A percentile compares a stretch with the other conserved stretches of the same genome.
These are phyloP conservation scores for Ceratoteleas bidentatus DNA, from an alignment of 1,140 invertebrate genomes.

Conservation along the genomic window DNA sequence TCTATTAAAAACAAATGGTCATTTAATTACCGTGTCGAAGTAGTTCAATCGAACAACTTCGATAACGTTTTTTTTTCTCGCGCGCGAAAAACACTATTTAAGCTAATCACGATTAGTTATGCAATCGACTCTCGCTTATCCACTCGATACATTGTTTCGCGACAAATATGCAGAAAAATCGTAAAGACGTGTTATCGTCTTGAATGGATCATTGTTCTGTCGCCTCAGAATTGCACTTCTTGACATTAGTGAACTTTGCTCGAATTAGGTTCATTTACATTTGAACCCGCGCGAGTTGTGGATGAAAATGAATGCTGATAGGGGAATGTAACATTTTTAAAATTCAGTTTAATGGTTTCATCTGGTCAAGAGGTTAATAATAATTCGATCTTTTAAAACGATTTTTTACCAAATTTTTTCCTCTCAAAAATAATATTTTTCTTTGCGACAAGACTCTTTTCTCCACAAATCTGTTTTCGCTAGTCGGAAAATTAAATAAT, in stretches of 20 bases:
- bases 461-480: too few relatives aligned
- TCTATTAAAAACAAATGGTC: too few relatives aligned
- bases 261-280: constrained; percentile 45
- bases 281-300: constrained; percentile 3
- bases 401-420: neutral
- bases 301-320: too few relatives aligned
- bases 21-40: constrained; percentile 8
- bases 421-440: neutral
- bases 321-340: too few relatives aligned
- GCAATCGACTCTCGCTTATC: constrained; percentile 2
- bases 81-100: too few relatives aligned
- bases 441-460: neutral
- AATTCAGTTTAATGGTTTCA: too few relatives aligned
- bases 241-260: constrained; percentile 46
- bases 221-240: constrained; percentile 11
- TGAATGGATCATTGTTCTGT: constrained; percentile 16
- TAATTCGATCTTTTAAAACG: too few relatives aligned
- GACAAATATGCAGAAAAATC: constrained; percentile 2
- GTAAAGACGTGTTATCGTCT: constrained; percentile 10
- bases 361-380: too few relatives aligned
- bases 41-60: neutral
- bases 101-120: neutral
- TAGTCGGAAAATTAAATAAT: too few relatives aligned
- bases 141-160: constrained; percentile 2
- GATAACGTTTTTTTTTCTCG: too few relatives aligned